Percentiles rank a stretch among this genome's conserved stretches.
Evolutionary conservation across 1,140 invertebrate species (phyloP).

Genomic region (Zaprionus gabonicus): DNA sequence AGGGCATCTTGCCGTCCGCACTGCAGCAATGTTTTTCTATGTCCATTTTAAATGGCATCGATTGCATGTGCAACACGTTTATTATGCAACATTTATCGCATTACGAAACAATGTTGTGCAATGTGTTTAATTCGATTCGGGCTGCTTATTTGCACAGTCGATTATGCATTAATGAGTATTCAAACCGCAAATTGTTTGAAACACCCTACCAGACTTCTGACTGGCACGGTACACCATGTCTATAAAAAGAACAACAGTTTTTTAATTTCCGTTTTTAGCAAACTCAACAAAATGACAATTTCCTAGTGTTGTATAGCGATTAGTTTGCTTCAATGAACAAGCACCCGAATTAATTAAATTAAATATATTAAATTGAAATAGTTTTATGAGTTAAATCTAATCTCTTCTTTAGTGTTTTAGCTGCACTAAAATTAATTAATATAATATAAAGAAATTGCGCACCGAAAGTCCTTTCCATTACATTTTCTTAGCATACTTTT

Average conservation of each 20-base stretch:
- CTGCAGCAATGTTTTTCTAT: background rate
- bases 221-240: background rate
- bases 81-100: constrained; percentile 69
- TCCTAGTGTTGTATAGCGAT: background rate
- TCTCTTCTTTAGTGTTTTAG: too few relatives aligned
- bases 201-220: background rate
- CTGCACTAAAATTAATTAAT: too few relatives aligned
- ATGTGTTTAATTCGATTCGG: constrained; percentile 53
- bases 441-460: too few relatives aligned
- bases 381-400: too few relatives aligned
- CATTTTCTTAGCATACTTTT: background rate
- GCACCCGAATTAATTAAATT: too few relatives aligned
- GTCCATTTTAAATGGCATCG: constrained; percentile 32
- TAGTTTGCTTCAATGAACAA: background rate
- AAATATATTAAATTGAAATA: too few relatives aligned
- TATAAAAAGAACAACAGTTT: background rate
- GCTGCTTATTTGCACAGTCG: constrained; percentile 48
- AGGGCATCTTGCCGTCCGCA: background rate
- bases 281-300: background rate
- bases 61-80: constrained; percentile 38
- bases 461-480: too few relatives aligned
- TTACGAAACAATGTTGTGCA: constrained; percentile 52
- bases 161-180: constrained; percentile 66
- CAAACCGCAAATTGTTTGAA: constrained; percentile 63
- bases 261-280: constrained; percentile 64